Base-by-base conservation (phyloP, 2,797 vertebrate genomes). In the Dryobates pubescens region DNA sequence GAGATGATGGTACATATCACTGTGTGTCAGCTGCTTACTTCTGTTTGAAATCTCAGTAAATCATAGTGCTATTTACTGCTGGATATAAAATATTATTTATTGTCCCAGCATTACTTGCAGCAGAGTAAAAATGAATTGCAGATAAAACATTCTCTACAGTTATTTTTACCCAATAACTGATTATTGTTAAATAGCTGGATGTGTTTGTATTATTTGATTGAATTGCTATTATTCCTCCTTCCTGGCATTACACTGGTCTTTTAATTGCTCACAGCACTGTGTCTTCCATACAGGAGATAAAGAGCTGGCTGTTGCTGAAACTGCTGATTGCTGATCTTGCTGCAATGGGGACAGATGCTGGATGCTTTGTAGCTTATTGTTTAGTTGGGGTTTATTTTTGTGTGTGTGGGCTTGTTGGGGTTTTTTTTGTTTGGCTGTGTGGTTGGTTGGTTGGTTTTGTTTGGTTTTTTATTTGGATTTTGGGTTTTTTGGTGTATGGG, bases 41-140 rank as follows among this genome's bases (percentile, higher is more conserved):
- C 61, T 87, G 69, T 75, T 85, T 72, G 62, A 87, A 91, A 91
- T 75, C 23, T 58, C 32, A 75, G 73, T 86, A 82, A 91, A 90
- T 92, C 78, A 67, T 27, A 63, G 10, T 51, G 71, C 27, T 82
- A 53, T 82, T 91, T 95, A 68, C 54, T 78, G 7, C 45, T 41
- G 63, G 36, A 63, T 62, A 30, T 69, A 65, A 89, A 93, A 81
- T 27, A 9, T 74, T 88, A 67, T 69, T 22, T 77, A 85, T 75
- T 82, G 38, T 30, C n/a, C 16, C 24, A 61, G 53, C 16, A 43
- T 82, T 78, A 69, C 34, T 80, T 86, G 51, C 53, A 80, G 65
- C 59, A 81, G 65, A 85, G 53, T 49, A 53, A 78, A 92, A 93
- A 87, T 61, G 13, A 85, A 85, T 89, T 63, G 63, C 69, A 59